Conservation (phyloP, 2,113 vertebrate genomes). For the Ceuthmochares aereus region DNA sequence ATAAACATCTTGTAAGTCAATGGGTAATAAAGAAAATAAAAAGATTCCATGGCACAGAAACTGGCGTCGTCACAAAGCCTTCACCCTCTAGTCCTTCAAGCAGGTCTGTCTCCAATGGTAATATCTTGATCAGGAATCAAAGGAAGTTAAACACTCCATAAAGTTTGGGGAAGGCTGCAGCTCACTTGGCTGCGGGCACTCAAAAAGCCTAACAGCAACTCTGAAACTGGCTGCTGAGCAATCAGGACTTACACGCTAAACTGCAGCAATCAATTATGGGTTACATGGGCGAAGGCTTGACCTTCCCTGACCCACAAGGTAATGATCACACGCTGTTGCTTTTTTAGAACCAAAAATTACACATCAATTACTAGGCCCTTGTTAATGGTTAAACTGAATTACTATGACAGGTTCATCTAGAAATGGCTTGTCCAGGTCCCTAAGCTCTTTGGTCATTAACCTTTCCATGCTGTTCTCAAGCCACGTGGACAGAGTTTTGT, state of each 20-base stretch:
- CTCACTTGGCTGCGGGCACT: background rate
- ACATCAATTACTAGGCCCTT: constrained; percentile 53
- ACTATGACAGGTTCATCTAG: background rate
- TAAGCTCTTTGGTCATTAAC: background rate
- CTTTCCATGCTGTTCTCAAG: background rate
- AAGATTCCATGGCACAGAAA: background rate
- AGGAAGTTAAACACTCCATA: background rate
- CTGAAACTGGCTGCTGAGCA: background rate
- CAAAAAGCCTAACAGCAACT: background rate
- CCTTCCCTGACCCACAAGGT: constrained; percentile 25
- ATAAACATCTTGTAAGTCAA: background rate
- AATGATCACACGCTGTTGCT: constrained; percentile 41
- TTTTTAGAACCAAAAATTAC: constrained; percentile 53
- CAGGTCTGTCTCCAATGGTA: background rate
- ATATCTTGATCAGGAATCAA: background rate
- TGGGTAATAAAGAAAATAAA: background rate
- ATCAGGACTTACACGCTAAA: background rate
- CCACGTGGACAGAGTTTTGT: background rate
- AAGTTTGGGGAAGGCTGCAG: background rate
- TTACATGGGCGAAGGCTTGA: constrained; percentile 4
- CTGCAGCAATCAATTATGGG: constrained; percentile 29
- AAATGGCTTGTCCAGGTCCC: background rate
- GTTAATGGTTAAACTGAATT: constrained; percentile 66
- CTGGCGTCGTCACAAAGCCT: background rate
- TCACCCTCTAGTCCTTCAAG: background rate